Evolutionary conservation across 2,888 invertebrate species (phyloP), one percentile per base, ranked within the genome.

Genomic region (Zaprionus obscuricornis): DNA sequence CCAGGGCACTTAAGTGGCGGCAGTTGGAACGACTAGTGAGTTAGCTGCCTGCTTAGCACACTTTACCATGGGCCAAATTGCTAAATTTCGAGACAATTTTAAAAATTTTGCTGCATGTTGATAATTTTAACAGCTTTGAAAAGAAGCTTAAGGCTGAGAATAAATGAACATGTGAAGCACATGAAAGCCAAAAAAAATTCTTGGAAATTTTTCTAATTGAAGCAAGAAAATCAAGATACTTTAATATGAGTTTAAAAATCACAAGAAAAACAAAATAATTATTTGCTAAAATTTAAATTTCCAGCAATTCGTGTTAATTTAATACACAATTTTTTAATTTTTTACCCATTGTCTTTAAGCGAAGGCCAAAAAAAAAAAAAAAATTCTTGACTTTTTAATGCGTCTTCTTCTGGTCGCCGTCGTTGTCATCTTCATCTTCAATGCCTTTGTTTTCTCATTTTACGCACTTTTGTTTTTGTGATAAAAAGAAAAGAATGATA

Each of bases 321-420:
- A n/a, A n/a, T n/a, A n/a, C n/a, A n/a, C n/a, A n/a, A n/a, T n/a
- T n/a, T n/a, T n/a, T n/a, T n/a, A n/a, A n/a, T n/a, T n/a, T n/a
- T n/a, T n/a, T n/a, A n/a, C n/a, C n/a, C n/a, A n/a, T n/a, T n/a
- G n/a, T n/a, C n/a, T n/a, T n/a, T n/a, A n/a, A n/a, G n/a, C n/a
- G n/a, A n/a, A n/a, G n/a, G n/a, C n/a, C n/a, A n/a, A n/a, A n/a
- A n/a, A n/a, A n/a, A n/a, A n/a, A n/a, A n/a, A n/a, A n/a, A 31
- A 60, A 57, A 42, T 55, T 65, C 47, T 62, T 70, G 79, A 69
- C 74, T 85, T 85, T 65, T 74, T 65, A 81, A 77, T 74, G 66
- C 37, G 46, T 56, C 31, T 47, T 56, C 51, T 51, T 31, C 46
- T 51, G 47, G 56, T 18, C 40, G 57, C n/a, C n/a, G n/a, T n/a